Evolutionary conservation across 2,888 invertebrate genomes (phyloP), one percentile per base, ranked within the genome.

Genomic region (Sipunculus nudus): DNA sequence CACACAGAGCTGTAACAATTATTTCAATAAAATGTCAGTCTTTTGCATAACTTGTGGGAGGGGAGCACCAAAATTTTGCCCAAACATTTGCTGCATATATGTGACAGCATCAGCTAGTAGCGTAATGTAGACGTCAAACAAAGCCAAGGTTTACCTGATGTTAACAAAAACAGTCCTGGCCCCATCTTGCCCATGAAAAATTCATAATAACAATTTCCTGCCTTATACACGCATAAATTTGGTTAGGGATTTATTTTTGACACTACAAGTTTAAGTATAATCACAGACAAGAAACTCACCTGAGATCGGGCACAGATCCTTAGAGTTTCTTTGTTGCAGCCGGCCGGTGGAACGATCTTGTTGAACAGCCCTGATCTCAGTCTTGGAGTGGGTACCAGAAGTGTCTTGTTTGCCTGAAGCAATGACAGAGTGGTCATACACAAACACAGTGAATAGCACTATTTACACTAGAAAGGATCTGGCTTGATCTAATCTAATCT

Each of bases 371-470:
- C 91, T 50, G 87, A 87, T 71, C 89, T 88, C 52, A 92, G 86
- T 47, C 90, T 88, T 4, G 92, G 91, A 50, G 90, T 90, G 19
- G 93, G 92, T 73, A 94, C 91, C 78, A 91, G 89, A 54, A 94
- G 85, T 43, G 87, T 89, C 86, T 91, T 94, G 72, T 87, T 84
- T 67, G 89, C 87, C 84, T 90, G 85, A 64, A 88, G 78, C 63
- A 86, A 85, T 53, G 25, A 46, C n/a, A 28, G 21, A 0, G 25
- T 2, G 1, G 43, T 84, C 29, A 40, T 29, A 21, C 25, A 25
- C 3, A 57, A 16, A 71, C 50, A 85, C 82, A 39, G n/a, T n/a
- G n/a, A n/a, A n/a, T n/a, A n/a, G n/a, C n/a, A n/a, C n/a, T 5
- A 43, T 41, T 38, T 2, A 16, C 4, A 2, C 35, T 25, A 29